Evolutionary conservation across 2,888 invertebrate species (phyloP).

Genomic region (Apodemia mormo): DNA sequence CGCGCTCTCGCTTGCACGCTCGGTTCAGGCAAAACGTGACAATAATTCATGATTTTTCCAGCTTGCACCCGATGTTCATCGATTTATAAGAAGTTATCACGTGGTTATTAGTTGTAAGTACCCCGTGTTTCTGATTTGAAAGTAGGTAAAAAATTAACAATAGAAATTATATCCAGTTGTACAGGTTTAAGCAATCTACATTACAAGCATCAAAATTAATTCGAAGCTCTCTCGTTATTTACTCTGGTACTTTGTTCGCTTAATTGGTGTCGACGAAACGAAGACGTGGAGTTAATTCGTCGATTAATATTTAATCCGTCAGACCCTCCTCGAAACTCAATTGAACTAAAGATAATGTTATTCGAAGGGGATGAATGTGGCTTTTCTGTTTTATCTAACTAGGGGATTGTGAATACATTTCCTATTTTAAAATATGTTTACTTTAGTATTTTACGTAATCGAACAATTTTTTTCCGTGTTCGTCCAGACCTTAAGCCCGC

Average conservation of each 20-base stretch:
- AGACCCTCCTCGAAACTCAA: slow-evolving; percentile 32
- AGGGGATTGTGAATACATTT: not conserved
- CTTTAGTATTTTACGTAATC: too few species aligned
- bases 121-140: not conserved
- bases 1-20: too few species aligned
- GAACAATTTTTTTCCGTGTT: too few species aligned
- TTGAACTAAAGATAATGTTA: slow-evolving; percentile 21
- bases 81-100: too few species aligned
- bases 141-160: not conserved
- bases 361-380: slow-evolving; percentile 14
- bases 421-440: not conserved
- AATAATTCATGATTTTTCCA: too few species aligned
- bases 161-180: slow-evolving; percentile 18
- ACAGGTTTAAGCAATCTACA: slow-evolving; percentile 29
- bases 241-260: slow-evolving; percentile 76
- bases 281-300: slow-evolving; percentile 77
- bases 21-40: too few species aligned
- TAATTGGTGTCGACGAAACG: slow-evolving; percentile 69
- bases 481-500: too few species aligned
- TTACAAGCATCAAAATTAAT: slow-evolving; percentile 64
- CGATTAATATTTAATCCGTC: slow-evolving; percentile 75
- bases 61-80: too few species aligned
- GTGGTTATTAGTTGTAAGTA: too few species aligned
- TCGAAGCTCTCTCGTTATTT: slow-evolving; percentile 65
- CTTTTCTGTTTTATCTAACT: slow-evolving; percentile 15